Percentiles rank a stretch among this genome's conserved stretches.
Conservation (phyloP, 1,140 invertebrate genomes). For the Bradynema listronoti region DNA sequence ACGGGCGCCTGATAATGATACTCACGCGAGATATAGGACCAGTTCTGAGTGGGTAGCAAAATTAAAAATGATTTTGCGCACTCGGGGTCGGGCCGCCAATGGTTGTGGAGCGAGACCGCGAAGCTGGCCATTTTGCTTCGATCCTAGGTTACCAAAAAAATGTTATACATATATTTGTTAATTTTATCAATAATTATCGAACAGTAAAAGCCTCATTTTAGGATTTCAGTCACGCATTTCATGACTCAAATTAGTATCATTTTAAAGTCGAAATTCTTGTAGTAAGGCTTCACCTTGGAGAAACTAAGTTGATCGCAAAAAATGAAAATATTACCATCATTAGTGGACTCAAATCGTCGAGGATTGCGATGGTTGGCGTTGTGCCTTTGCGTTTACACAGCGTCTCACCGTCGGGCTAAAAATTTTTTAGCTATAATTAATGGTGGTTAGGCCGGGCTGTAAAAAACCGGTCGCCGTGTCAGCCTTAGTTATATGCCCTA, state of each 20-base stretch:
- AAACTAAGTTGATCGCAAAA: background rate
- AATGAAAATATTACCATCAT: slow-evolving; percentile 3
- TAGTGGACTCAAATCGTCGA: background rate
- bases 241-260: background rate
- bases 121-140: background rate
- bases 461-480: too few relatives aligned
- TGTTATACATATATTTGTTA: background rate
- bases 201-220: background rate
- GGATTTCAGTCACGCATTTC: background rate
- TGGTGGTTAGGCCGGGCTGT: too few relatives aligned
- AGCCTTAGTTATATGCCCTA: too few relatives aligned
- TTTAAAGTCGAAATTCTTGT: background rate
- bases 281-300: background rate
- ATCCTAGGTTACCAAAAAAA: background rate
- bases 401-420: slow-evolving; percentile 2
- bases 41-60: slow-evolving; percentile 10
- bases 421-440: too few relatives aligned
- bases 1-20: slow-evolving; percentile 10
- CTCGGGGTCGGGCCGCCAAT: slow-evolving; percentile 3
- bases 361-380: background rate
- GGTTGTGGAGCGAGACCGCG: background rate
- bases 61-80: slow-evolving; percentile 3
- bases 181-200: background rate
- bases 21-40: slow-evolving; percentile 3
- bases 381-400: slow-evolving; percentile 8